phyloP scores from a whole-genome alignment of 1,140 invertebrate genomes.

The Lutraria rhynchaena region DNA sequence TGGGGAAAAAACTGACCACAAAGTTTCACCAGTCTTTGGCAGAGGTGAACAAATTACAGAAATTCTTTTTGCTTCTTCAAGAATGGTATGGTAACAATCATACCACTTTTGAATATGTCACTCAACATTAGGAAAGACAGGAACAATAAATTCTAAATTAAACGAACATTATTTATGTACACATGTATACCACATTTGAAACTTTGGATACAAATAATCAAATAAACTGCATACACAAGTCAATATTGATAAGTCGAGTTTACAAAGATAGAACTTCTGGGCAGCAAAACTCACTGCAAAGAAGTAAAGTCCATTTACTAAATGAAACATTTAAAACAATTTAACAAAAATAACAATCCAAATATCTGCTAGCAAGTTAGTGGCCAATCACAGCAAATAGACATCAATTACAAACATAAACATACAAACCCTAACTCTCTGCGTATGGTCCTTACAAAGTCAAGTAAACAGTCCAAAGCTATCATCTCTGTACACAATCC shows the following conservation, averaged over 20 bases:
- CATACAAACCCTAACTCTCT: no score
- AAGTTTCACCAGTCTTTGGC: no score
- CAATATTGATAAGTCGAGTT: background rate
- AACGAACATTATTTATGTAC: no score
- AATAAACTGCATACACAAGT: background rate
- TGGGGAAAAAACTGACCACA: no score
- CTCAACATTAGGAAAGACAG: no score
- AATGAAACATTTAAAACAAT: constrained; percentile 1
- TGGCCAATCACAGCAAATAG: constrained; percentile 37
- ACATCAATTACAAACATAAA: no score
- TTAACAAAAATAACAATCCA: constrained; percentile 48
- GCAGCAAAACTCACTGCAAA: constrained; percentile 39
- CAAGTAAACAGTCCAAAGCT: constrained; percentile 21
- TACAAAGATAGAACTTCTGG: constrained; percentile 19
- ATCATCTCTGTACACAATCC: constrained; percentile 19
- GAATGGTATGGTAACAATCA: no score
- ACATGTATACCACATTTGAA: constrained; percentile 33
- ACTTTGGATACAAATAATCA: constrained; percentile 55
- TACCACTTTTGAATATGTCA: no score
- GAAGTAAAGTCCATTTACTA: constrained; percentile 10
- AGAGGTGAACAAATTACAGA: no score
- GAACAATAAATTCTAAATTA: no score
- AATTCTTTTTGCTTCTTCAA: no score
- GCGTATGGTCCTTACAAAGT: no score
- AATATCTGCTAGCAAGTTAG: constrained; percentile 45